These are phyloP conservation scores for Polypedilum pembai DNA, from an alignment of 1,140 invertebrate species.

Conservation along the genomic window DNA sequence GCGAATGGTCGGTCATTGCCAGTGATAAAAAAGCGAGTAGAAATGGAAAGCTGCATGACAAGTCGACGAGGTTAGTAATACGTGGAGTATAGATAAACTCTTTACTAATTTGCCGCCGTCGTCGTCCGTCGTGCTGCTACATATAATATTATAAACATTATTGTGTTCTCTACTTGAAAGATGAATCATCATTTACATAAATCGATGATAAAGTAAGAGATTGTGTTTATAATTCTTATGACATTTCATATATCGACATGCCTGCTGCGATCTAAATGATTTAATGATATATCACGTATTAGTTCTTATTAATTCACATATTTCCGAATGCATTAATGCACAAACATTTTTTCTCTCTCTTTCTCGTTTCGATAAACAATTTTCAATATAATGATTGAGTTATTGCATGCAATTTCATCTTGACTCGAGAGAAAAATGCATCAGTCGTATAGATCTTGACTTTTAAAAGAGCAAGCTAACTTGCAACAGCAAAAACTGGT, in stretches of 20 bases:
- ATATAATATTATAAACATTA: background rate
- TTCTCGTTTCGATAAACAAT: background rate
- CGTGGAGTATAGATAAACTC: background rate
- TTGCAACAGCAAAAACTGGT: background rate
- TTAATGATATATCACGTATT: conserved; percentile 5
- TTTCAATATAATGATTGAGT: background rate
- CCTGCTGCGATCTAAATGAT: conserved; percentile 16
- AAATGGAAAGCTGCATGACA: conserved; percentile 6
- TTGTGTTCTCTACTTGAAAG: background rate
- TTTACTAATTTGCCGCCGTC: background rate
- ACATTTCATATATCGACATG: background rate
- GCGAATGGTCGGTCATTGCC: background rate
- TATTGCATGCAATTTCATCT: conserved; percentile 1
- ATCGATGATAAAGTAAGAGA: background rate
- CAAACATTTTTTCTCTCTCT: background rate
- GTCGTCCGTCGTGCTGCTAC: too few species aligned
- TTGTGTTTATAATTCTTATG: background rate
- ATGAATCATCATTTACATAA: conserved; percentile 19
- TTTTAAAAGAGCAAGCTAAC: background rate
- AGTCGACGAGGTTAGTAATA: background rate
- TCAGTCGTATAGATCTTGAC: background rate
- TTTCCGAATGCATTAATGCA: background rate
- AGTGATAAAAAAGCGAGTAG: background rate
- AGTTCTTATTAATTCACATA: background rate
- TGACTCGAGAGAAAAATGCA: background rate